These are phyloP conservation scores for Todus mexicanus DNA, from an alignment of 2,797 vertebrate species.

Conservation along the genomic window DNA sequence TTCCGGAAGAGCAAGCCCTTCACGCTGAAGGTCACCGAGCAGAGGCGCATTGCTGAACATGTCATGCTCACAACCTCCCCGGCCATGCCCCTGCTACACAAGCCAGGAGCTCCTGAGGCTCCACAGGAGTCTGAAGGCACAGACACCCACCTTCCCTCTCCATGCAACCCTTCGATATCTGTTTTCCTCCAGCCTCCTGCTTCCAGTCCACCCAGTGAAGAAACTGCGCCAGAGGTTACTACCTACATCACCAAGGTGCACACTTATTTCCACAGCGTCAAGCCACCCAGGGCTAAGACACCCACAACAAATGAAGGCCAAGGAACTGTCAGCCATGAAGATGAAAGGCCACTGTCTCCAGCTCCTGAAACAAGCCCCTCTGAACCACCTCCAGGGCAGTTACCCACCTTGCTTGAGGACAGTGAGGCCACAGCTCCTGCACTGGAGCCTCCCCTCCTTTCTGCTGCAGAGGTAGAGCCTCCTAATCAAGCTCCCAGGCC, in stretches of 20 bases:
- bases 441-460: neutral
- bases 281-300: constrained; percentile 25
- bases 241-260: constrained; percentile 56
- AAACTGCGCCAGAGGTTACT: constrained; percentile 67
- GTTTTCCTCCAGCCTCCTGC: constrained; percentile 52
- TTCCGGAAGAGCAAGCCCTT: constrained; percentile 65
- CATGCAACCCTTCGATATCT: neutral
- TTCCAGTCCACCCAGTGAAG: constrained; percentile 39
- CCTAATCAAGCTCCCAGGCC: neutral
- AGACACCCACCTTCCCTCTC: neutral
- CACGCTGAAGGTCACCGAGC: constrained; percentile 60
- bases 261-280: constrained; percentile 25
- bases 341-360: neutral
- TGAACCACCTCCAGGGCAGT: neutral
- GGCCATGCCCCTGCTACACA: neutral
- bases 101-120: neutral
- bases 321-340: neutral
- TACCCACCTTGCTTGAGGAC: neutral
- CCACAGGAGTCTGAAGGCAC: neutral
- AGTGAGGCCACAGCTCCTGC: neutral
- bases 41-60: constrained; percentile 63
- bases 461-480: neutral
- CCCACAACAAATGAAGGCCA: neutral
- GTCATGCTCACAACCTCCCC: constrained; percentile 2
- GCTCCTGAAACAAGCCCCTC: neutral